A percentile compares a stretch with the other conserved stretches of the same genome.
Conservation (phyloP, 2,888 invertebrate species). For the Callosobruchus maculatus region DNA sequence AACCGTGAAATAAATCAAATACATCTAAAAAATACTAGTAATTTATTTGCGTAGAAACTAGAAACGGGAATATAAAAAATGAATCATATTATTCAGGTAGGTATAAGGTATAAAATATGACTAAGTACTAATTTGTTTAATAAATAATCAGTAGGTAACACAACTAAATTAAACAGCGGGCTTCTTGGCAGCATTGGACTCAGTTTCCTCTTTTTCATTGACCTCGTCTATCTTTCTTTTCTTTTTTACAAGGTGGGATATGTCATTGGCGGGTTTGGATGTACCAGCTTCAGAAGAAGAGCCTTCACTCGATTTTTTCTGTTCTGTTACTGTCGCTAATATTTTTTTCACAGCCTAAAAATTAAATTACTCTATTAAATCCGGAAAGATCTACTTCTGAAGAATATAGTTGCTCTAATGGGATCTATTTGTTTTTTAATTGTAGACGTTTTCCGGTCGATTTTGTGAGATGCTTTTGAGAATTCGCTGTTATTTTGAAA, state of each 20-base stretch:
- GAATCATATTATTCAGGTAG: background rate
- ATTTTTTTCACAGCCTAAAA: background rate
- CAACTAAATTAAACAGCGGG: constrained; percentile 36
- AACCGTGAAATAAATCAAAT: background rate
- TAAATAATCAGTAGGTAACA: background rate
- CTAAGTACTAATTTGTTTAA: background rate
- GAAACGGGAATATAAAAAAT: background rate
- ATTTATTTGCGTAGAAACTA: background rate
- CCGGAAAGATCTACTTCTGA: background rate
- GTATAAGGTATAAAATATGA: background rate
- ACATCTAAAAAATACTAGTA: background rate
- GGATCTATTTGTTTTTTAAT: too few species aligned
- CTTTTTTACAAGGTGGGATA: constrained; percentile 76
- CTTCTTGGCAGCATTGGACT: constrained; percentile 58
- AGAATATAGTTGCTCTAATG: background rate
- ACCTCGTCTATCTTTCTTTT: constrained; percentile 68
- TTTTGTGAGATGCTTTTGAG: too few species aligned
- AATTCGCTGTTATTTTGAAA: too few species aligned
- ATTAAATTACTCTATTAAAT: background rate
- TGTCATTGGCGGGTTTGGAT: constrained; percentile 63
- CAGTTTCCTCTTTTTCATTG: constrained; percentile 44
- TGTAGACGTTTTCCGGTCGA: too few species aligned
- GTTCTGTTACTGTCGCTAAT: background rate
- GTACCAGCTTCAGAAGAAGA: constrained; percentile 30
- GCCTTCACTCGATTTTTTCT: background rate